These are phyloP conservation scores for Yoshiicerus persimilis DNA, from an alignment of 1,140 invertebrate species.

Conservation along the genomic window DNA sequence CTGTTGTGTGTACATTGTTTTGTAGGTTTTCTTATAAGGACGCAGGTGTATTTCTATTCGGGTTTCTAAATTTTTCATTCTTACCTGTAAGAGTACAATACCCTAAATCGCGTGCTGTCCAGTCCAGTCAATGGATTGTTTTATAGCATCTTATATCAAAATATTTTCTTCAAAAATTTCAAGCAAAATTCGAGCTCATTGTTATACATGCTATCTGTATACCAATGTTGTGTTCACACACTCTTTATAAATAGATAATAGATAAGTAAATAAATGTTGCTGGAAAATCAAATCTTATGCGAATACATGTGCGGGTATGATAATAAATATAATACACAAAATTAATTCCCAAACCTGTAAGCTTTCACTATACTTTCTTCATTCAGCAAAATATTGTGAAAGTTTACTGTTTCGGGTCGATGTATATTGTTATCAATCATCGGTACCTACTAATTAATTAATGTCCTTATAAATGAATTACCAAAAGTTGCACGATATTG, in stretches of 20 bases:
- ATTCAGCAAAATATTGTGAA: neutral
- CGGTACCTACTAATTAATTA: too few relatives aligned
- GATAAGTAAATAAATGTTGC: too few relatives aligned
- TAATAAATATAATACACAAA: neutral
- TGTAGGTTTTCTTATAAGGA: neutral
- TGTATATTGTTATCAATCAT: too few relatives aligned
- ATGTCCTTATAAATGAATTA: too few relatives aligned
- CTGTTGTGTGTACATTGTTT: too few relatives aligned
- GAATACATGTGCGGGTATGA: neutral
- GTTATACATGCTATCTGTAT: neutral
- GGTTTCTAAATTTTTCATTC: neutral
- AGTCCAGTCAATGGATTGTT: slow-evolving; percentile 3
- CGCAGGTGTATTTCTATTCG: neutral
- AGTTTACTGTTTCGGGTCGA: too few relatives aligned
- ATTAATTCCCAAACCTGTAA: neutral
- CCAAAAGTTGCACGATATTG: too few relatives aligned
- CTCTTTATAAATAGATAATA: neutral
- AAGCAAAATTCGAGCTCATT: neutral
- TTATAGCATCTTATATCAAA: neutral
- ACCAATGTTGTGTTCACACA: neutral
- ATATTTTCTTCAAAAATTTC: neutral
- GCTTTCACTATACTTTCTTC: neutral
- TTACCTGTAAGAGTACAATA: neutral
- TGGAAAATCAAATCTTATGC: neutral
- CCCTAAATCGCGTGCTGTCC: neutral